phyloP scores from a whole-genome alignment of 2,113 vertebrate species.

The Apus apus region DNA sequence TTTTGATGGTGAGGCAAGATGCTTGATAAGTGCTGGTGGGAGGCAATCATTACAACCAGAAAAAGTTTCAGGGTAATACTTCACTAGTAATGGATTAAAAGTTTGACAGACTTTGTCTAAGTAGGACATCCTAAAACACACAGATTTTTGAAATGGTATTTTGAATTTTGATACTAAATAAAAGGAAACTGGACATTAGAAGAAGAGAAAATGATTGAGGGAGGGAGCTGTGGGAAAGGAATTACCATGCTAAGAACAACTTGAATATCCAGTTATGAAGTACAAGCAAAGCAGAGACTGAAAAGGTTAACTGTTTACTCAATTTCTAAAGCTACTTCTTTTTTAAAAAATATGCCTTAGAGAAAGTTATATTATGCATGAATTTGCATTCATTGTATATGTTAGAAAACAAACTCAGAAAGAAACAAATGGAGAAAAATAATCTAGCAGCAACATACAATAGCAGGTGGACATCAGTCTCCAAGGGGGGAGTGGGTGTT shows the following conservation, averaged over 20 bases:
- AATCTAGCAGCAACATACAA: not conserved
- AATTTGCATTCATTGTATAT: not conserved
- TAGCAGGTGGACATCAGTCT: not conserved
- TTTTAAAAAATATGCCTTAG: not conserved
- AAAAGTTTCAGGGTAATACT: not conserved
- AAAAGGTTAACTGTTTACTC: not conserved
- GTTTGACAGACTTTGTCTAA: not conserved
- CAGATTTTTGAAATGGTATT: not conserved
- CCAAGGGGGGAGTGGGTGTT: too few species aligned
- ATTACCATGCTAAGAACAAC: not conserved
- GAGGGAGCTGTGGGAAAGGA: not conserved
- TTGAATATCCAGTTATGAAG: not conserved
- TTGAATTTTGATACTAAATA: not conserved
- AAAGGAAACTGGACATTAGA: not conserved
- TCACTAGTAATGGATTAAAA: not conserved
- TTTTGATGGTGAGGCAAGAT: not conserved
- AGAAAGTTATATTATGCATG: not conserved
- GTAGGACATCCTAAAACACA: not conserved
- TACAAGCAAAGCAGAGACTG: not conserved
- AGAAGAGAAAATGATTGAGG: not conserved
- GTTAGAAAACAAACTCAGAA: not conserved
- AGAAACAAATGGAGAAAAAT: not conserved
- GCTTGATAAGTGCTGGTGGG: not conserved
- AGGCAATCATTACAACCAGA: not conserved
- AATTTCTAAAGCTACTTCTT: not conserved